phyloP scores from a whole-genome alignment of 2,797 vertebrate genomes.

The Serranus cabrilla region DNA sequence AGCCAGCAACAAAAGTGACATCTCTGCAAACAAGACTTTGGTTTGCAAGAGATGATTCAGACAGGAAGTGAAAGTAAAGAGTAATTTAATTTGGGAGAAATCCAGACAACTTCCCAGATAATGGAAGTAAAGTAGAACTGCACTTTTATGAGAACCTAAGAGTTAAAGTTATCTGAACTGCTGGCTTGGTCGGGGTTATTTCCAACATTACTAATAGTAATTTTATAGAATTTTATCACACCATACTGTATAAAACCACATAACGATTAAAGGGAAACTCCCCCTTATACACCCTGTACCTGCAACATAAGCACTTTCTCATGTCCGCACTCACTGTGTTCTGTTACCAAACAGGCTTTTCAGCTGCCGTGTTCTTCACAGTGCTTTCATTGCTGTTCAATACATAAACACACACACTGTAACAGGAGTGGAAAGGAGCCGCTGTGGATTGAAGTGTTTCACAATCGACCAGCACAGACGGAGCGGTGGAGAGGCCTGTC shows the following conservation, averaged over 20 bases:
- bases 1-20: neutral
- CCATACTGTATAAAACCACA: neutral
- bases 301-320: neutral
- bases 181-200: no score
- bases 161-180: neutral
- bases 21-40: no score
- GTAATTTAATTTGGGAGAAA: neutral
- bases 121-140: no score
- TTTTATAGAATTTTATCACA: neutral
- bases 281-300: neutral
- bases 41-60: no score
- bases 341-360: neutral
- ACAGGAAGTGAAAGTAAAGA: no score
- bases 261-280: neutral
- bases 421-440: constrained; percentile 4
- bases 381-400: neutral
- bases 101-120: neutral
- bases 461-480: constrained; percentile 5
- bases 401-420: neutral
- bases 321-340: neutral
- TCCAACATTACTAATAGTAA: no score
- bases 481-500: constrained; percentile 1
- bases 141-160: neutral
- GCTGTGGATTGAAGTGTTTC: constrained; percentile 29
- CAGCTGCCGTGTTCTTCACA: neutral